Percentiles rank a stretch among this genome's conserved stretches.
Evolutionary conservation across 1,140 invertebrate genomes (phyloP).

Genomic region (Seison nebaliae): DNA sequence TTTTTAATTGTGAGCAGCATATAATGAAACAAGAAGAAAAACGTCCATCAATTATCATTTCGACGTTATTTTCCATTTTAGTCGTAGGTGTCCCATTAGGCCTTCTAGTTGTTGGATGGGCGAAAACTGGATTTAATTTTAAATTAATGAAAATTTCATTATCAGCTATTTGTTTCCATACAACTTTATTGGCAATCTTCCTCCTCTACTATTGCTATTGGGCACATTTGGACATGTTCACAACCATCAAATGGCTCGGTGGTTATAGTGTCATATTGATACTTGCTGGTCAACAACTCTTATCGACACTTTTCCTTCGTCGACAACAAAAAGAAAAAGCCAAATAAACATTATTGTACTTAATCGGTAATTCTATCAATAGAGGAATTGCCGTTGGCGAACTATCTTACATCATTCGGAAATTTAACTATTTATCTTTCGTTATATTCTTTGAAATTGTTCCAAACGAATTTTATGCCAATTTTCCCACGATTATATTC

Average conservation of each 20-base stretch:
- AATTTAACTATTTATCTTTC: too few species aligned
- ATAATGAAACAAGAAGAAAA: slow-evolving; percentile 68
- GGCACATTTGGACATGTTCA: slow-evolving; percentile 74
- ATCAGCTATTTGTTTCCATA: slow-evolving; percentile 56
- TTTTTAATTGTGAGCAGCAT: too few species aligned
- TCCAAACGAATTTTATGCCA: too few species aligned
- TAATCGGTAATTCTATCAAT: too few species aligned
- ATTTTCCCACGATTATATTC: too few species aligned
- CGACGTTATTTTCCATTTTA: slow-evolving; percentile 59
- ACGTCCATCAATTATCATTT: slow-evolving; percentile 54
- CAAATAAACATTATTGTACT: too few species aligned
- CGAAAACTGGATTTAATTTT: slow-evolving; percentile 59
- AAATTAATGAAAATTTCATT: slow-evolving; percentile 48
- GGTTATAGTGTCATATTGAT: slow-evolving; percentile 57
- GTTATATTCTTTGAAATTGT: too few species aligned
- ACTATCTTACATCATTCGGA: too few species aligned
- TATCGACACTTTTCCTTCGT: too few species aligned
- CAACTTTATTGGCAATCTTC: slow-evolving; percentile 44
- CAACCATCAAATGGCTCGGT: slow-evolving; percentile 61
- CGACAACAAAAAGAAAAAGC: too few species aligned
- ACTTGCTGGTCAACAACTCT: slow-evolving; percentile 58
- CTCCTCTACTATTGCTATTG: slow-evolving; percentile 62
- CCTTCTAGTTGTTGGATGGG: slow-evolving; percentile 55
- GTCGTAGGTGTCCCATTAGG: slow-evolving; percentile 52
- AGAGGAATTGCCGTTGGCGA: too few species aligned